A percentile compares a stretch with the other conserved stretches of the same genome.
Conservation (phyloP, 1,140 invertebrate genomes). For the Drosophila yakuba region DNA sequence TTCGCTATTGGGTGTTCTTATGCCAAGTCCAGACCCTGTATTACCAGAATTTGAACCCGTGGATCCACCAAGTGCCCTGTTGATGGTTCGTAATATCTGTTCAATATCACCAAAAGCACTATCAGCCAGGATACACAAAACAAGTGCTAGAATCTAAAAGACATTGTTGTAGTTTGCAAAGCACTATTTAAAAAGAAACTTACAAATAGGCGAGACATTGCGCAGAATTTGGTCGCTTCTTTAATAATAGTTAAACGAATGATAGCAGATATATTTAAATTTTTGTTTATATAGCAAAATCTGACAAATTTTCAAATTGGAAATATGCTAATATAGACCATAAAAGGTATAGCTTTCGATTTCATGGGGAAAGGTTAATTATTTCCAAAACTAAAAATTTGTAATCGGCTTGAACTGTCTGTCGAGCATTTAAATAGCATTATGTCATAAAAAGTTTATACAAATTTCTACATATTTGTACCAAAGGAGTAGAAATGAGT, state of each 20-base stretch:
- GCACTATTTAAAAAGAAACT: background rate
- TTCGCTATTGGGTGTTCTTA: background rate
- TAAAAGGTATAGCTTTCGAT: background rate
- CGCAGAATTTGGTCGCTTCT: background rate
- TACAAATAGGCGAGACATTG: slow-evolving; percentile 16
- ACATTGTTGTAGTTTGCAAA: no score
- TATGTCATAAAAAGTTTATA: no score
- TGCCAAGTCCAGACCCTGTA: background rate
- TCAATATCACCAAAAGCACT: slow-evolving; percentile 11
- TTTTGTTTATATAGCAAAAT: slow-evolving; percentile 18
- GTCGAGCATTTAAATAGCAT: no score
- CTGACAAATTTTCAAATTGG: background rate
- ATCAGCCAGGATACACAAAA: slow-evolving; percentile 26
- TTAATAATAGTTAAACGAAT: background rate
- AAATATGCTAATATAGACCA: slow-evolving; percentile 5
- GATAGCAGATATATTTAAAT: background rate
- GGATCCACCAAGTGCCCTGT: background rate
- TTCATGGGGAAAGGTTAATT: background rate
- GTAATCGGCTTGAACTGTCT: background rate
- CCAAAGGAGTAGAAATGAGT: no score
- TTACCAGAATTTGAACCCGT: background rate
- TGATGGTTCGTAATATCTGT: background rate
- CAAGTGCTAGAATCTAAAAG: slow-evolving; percentile 30
- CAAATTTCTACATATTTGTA: no score
- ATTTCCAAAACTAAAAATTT: background rate